Evolutionary conservation across 2,113 vertebrate genomes (phyloP), one percentile per base, ranked within the genome.

Genomic region (Trichomycterus rosablanca): DNA sequence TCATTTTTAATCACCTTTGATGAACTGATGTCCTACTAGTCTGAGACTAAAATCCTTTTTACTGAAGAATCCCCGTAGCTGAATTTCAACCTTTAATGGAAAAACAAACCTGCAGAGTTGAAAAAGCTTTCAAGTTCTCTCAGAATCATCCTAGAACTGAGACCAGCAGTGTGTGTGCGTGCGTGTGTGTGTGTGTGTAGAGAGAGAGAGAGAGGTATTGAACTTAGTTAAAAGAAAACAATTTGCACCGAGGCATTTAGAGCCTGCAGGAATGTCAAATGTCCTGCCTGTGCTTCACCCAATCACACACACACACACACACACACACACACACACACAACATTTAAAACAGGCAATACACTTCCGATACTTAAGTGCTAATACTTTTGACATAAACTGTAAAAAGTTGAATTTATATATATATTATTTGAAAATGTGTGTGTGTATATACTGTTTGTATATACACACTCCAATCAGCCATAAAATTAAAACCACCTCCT

Each of bases 181-280:
- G 66, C 71, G 71, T 46, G 78, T 42, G 59, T 62, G 59, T 62
- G 59, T 63, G 34, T 32, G 42, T 34, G 62, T 24, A 40, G 45
- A 49, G 35, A 72, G 51, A 43, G 55, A 49, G 14, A 37, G 68
- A 40, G 49, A 73, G n/a, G 81, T 75, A 86, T 86, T 76, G 81
- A 86, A 83, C 82, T 76, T 76, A 72, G 79, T 83, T 83, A 78
- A 84, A 80, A 84, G 81, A 80, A 80, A 76, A 76, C 57, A 74
- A 79, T 74, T 78, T 74, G 76, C 80, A 81, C 79, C 46, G 81
- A 83, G 80, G 80, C 80, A 80, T 81, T 81, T 74, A 81, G 81
- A 62, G 83, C 83, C 84, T 73, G 81, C 76, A 85, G 83, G 84
- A 86, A 84, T 84, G 82, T 84, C 81, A 83, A 82, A 84, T 77